These are phyloP conservation scores for Galleria mellonella DNA, from an alignment of 1,140 invertebrate genomes.

Conservation along the genomic window DNA sequence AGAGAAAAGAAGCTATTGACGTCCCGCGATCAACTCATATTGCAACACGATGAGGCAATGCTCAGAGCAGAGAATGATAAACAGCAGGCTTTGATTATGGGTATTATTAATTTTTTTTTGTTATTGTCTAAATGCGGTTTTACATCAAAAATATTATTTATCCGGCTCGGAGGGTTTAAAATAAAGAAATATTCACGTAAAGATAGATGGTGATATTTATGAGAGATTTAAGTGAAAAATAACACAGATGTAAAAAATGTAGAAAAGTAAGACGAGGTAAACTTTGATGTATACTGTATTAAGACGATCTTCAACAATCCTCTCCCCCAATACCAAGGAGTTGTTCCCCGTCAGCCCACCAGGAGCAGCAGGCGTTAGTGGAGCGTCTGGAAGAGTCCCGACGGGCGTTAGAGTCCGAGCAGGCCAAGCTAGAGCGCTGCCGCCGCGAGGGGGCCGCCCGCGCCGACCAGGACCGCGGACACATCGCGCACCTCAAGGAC, in stretches of 20 bases:
- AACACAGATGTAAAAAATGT: too few relatives aligned
- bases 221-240: too few relatives aligned
- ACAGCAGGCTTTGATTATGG: conserved; percentile 88
- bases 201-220: too few relatives aligned
- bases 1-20: conserved; percentile 83
- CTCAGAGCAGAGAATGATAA: conserved; percentile 91
- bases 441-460: conserved; percentile 80
- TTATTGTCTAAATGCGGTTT: neutral
- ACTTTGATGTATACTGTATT: too few relatives aligned
- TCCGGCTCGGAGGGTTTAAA: too few relatives aligned
- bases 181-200: too few relatives aligned
- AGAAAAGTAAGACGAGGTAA: too few relatives aligned
- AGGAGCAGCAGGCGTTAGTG: conserved; percentile 87
- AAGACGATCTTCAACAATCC: too few relatives aligned
- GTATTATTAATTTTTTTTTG: conserved; percentile 53
- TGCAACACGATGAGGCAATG: conserved; percentile 89
- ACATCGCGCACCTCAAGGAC: conserved; percentile 83
- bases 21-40: conserved; percentile 84
- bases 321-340: too few relatives aligned
- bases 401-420: conserved; percentile 82
- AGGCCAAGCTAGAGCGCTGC: conserved; percentile 79
- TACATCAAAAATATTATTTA: too few relatives aligned
- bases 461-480: conserved; percentile 82
- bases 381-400: conserved; percentile 83
- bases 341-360: too few relatives aligned